Conservation (phyloP, 2,113 vertebrate genomes). For the Calidris pygmaea region DNA sequence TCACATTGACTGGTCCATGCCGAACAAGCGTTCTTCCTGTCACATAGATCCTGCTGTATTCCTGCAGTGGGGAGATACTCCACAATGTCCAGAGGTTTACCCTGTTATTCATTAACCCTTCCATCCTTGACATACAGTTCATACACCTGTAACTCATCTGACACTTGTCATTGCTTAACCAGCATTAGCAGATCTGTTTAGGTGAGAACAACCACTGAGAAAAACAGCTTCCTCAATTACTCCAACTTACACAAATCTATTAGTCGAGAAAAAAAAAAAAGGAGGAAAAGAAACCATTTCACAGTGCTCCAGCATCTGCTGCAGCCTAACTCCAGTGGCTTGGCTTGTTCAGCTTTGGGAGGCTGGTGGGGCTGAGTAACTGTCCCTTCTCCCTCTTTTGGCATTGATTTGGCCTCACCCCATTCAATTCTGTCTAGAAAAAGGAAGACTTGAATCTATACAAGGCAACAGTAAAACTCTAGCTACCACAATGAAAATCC, state of each 20-base stretch:
- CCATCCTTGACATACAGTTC: slow-evolving; percentile 17
- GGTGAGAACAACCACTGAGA: not conserved
- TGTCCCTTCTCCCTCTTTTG: not conserved
- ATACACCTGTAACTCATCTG: not conserved
- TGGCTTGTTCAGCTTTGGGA: not conserved
- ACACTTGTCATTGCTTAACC: slow-evolving; percentile 8
- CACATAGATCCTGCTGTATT: not conserved
- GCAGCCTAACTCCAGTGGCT: not conserved
- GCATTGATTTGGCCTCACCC: not conserved
- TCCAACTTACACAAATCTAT: not conserved
- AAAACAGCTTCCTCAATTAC: slow-evolving; percentile 1
- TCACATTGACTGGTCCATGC: not conserved
- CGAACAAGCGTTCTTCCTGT: not conserved
- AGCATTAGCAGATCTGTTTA: not conserved
- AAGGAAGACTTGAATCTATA: not conserved
- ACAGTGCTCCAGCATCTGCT: not conserved
- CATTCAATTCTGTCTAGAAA: not conserved
- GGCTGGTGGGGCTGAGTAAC: not conserved
- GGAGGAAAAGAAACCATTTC: not conserved
- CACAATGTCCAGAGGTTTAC: not conserved
- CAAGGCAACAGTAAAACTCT: not conserved
- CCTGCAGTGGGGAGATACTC: not conserved
- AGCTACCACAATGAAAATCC: not conserved
- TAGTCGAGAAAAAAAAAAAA: not conserved
- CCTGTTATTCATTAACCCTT: slow-evolving; percentile 38